Conservation (phyloP, 2,797 vertebrate genomes). For the Sebastes glaucus region DNA sequence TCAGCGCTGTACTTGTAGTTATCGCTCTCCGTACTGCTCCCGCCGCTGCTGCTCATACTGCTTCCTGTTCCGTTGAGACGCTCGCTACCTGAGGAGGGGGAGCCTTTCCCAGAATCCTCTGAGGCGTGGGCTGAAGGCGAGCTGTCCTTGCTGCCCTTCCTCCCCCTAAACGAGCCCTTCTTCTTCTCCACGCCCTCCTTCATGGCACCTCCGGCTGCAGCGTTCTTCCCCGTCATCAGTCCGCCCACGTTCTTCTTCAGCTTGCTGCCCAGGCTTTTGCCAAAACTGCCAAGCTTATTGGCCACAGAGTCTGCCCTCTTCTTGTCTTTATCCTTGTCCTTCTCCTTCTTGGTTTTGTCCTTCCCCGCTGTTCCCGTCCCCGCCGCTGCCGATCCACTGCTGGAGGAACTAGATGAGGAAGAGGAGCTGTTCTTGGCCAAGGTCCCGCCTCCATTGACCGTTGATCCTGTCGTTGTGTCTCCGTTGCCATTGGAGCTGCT, state of each 20-base stretch:
- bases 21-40: slow-evolving; percentile 79
- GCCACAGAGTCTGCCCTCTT: slow-evolving; percentile 94
- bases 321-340: slow-evolving; percentile 90
- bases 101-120: slow-evolving; percentile 83
- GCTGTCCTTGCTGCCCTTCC: slow-evolving; percentile 91
- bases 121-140: slow-evolving; percentile 77
- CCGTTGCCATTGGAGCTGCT: slow-evolving; percentile 93
- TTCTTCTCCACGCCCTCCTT: slow-evolving; percentile 88
- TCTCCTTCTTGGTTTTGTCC: slow-evolving; percentile 81
- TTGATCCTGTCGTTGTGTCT: slow-evolving; percentile 62
- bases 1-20: slow-evolving; percentile 89
- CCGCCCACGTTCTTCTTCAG: slow-evolving; percentile 96
- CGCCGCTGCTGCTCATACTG: slow-evolving; percentile 73
- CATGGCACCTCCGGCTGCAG: slow-evolving; percentile 61
- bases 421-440: slow-evolving; percentile 77
- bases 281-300: slow-evolving; percentile 96
- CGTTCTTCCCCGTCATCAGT: slow-evolving; percentile 90
- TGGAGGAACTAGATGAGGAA: slow-evolving; percentile 81
- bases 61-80: slow-evolving; percentile 72
- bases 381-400: slow-evolving; percentile 66
- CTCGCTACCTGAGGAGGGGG: slow-evolving; percentile 68
- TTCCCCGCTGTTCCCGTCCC: slow-evolving; percentile 59
- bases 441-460: slow-evolving; percentile 56
- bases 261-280: slow-evolving; percentile 95
- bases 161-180: slow-evolving; percentile 87